These are phyloP conservation scores for Phoenicopterus ruber DNA, from an alignment of 2,113 vertebrate genomes.

Conservation along the genomic window DNA sequence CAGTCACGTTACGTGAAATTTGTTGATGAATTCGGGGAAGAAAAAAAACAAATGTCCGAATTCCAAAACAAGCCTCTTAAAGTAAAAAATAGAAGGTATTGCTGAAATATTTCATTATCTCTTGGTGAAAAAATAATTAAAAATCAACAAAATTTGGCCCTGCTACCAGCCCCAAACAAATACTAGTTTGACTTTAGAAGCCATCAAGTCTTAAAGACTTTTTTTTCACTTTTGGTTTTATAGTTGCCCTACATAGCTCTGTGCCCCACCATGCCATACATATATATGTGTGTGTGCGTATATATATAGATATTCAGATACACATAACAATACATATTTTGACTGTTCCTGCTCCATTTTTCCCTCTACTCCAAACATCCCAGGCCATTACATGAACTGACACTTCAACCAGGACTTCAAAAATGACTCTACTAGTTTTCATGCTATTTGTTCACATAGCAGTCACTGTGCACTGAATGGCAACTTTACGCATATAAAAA, in stretches of 20 bases:
- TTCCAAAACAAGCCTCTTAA: neutral
- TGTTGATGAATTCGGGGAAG: constrained; percentile 6
- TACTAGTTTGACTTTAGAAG: neutral
- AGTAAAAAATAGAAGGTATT: neutral
- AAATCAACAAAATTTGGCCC: neutral
- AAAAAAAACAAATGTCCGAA: neutral
- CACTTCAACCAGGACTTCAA: neutral
- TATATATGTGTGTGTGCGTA: too few relatives aligned
- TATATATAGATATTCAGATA: too few relatives aligned
- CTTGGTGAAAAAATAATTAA: neutral
- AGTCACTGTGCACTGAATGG: neutral
- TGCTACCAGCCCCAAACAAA: neutral
- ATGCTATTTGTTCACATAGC: neutral
- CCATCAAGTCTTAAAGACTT: neutral
- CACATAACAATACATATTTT: neutral
- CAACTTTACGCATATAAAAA: neutral
- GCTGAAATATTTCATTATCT: neutral
- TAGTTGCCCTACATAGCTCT: neutral
- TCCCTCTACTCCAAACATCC: neutral
- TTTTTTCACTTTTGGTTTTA: neutral
- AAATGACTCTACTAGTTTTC: neutral
- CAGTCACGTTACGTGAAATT: neutral
- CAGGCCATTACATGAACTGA: neutral
- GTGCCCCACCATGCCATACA: neutral
- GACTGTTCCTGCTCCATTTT: neutral